These are phyloP conservation scores for Adelosebastes latens DNA, from an alignment of 2,797 vertebrate genomes.

Conservation along the genomic window DNA sequence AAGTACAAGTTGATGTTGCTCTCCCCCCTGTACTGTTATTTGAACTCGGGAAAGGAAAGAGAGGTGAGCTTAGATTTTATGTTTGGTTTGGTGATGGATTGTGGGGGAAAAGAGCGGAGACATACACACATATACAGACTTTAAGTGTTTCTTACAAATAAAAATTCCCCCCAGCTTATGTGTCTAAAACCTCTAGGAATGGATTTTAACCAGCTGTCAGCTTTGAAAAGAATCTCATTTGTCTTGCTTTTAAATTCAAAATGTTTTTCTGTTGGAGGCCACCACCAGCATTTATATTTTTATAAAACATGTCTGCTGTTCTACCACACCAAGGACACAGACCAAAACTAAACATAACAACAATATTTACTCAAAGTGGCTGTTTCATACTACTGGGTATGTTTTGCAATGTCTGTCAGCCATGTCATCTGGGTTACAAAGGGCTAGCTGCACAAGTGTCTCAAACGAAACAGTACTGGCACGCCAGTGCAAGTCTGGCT, in stretches of 20 bases:
- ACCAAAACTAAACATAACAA: conserved; percentile 16
- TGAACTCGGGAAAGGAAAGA: conserved; percentile 68
- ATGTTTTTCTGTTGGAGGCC: conserved; percentile 23
- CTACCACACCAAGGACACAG: conserved; percentile 19
- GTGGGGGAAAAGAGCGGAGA: conserved; percentile 40
- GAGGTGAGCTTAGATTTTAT: conserved; percentile 62
- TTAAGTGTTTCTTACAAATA: conserved; percentile 35
- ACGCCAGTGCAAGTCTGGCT: background rate
- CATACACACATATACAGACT: conserved; percentile 33
- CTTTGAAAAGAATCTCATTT: conserved; percentile 52
- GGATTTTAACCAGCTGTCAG: conserved; percentile 50
- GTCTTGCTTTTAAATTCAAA: conserved; percentile 45
- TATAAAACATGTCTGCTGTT: conserved; percentile 20
- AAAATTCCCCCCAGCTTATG: conserved; percentile 15
- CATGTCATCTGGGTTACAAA: conserved; percentile 2
- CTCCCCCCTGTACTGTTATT: conserved; percentile 48
- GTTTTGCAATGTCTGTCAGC: conserved; percentile 15
- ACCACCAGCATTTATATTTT: conserved; percentile 15
- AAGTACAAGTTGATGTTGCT: conserved; percentile 49
- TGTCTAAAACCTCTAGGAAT: conserved; percentile 35
- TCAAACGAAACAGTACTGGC: conserved; percentile 15
- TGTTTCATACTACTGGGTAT: conserved; percentile 2
- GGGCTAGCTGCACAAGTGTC: background rate
- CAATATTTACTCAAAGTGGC: conserved; percentile 13
- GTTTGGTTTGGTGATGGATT: conserved; percentile 70